Evolutionary conservation across 2,888 invertebrate genomes (phyloP).

Genomic region (Rhagonycha lutea): DNA sequence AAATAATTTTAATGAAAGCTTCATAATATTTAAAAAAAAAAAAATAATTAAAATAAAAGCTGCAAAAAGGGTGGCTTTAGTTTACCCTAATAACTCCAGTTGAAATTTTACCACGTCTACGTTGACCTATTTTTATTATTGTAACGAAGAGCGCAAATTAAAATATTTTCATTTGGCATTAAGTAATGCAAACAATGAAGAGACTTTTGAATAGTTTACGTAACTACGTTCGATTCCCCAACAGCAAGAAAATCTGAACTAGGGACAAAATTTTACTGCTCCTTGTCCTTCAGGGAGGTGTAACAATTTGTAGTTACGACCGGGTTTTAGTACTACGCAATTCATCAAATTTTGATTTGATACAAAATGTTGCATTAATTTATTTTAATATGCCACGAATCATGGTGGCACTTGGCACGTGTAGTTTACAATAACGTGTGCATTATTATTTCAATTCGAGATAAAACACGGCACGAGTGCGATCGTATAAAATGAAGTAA

Average conservation of each 20-base stretch:
- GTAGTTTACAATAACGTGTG: constrained; percentile 22
- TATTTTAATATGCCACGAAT: neutral
- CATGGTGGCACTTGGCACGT: constrained; percentile 9
- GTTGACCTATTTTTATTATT: neutral
- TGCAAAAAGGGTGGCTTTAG: neutral
- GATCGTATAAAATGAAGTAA: constrained; percentile 28
- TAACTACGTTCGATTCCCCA: neutral
- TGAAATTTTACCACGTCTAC: neutral
- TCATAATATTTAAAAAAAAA: neutral
- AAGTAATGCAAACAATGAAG: neutral
- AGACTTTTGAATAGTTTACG: neutral
- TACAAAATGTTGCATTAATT: neutral
- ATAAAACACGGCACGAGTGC: constrained; percentile 31
- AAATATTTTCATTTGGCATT: neutral
- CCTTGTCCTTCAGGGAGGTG: neutral
- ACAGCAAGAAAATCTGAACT: neutral
- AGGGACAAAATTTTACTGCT: neutral
- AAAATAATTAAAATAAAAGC: neutral
- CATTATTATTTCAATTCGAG: constrained; percentile 24
- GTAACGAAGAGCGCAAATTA: neutral
- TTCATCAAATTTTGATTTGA: neutral
- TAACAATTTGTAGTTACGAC: neutral
- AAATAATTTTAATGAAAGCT: neutral
- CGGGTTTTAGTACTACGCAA: neutral
- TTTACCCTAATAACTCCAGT: neutral